These are phyloP conservation scores for Maconellicoccus hirsutus DNA, from an alignment of 1,140 invertebrate genomes.

Conservation along the genomic window DNA sequence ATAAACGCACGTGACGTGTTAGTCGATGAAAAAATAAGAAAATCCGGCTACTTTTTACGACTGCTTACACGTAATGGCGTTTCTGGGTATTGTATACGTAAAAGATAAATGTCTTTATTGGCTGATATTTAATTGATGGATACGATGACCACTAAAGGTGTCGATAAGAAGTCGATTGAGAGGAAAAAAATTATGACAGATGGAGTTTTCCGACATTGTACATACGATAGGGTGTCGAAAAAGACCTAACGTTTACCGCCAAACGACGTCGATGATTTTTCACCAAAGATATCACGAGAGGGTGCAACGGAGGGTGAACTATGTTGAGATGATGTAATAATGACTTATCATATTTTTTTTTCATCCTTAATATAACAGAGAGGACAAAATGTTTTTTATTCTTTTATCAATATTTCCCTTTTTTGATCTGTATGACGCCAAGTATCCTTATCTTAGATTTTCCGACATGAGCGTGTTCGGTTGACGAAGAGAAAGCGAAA, in stretches of 20 bases:
- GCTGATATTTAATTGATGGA: constrained; percentile 14
- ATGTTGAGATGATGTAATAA: constrained; percentile 17
- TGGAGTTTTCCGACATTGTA: not conserved
- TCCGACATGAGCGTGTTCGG: too few relatives aligned
- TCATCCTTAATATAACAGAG: not conserved
- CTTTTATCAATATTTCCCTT: not conserved
- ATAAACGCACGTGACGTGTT: too few relatives aligned
- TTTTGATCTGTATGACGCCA: not conserved
- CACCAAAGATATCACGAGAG: not conserved
- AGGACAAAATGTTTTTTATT: constrained; percentile 1
- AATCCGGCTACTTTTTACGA: too few relatives aligned
- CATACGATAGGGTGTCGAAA: not conserved
- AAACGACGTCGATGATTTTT: constrained; percentile 11
- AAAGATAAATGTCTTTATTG: not conserved
- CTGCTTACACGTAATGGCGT: too few relatives aligned
- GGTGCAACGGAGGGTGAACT: not conserved
- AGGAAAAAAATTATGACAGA: constrained; percentile 22
- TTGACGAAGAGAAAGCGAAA: too few relatives aligned
- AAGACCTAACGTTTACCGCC: not conserved
- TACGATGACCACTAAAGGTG: constrained; percentile 20
- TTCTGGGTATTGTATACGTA: not conserved
- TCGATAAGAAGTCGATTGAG: constrained; percentile 19
- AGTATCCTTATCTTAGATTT: too few relatives aligned
- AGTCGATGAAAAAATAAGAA: too few relatives aligned
- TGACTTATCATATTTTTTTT: constrained; percentile 16